Evolutionary conservation across 2,888 invertebrate genomes (phyloP).

Genomic region (Lasioglossum oenotherae): DNA sequence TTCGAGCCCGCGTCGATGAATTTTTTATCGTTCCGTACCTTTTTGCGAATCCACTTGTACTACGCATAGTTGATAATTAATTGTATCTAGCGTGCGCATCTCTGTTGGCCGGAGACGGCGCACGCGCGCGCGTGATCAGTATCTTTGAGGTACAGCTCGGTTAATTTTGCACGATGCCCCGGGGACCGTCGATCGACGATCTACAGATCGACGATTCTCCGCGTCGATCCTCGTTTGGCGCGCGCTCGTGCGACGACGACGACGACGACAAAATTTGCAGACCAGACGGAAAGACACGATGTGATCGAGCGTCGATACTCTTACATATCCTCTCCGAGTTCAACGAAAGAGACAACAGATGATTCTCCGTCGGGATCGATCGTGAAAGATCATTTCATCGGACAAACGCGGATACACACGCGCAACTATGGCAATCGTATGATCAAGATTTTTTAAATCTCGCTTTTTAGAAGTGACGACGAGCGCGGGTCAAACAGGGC

Average conservation of each 20-base stretch:
- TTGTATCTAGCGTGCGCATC: conserved; percentile 50
- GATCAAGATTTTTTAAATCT: conserved; percentile 29
- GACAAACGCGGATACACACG: not conserved
- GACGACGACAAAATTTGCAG: not conserved
- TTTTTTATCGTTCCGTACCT: conserved; percentile 58
- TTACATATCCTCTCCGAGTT: conserved; percentile 43
- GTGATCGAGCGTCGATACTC: conserved; percentile 24
- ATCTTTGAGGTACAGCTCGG: conserved; percentile 57
- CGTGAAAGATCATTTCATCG: not conserved
- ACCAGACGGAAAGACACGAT: not conserved
- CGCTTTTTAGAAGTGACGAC: conserved; percentile 10
- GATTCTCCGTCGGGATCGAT: not conserved
- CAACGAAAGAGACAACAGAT: not conserved
- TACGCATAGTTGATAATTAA: conserved; percentile 35
- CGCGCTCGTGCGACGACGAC: not conserved
- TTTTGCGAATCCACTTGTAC: conserved; percentile 52
- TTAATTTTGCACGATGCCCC: conserved; percentile 43
- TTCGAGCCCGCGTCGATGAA: conserved; percentile 39
- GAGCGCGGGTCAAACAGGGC: not conserved
- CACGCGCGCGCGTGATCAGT: conserved; percentile 46
- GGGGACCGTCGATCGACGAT: conserved; percentile 5
- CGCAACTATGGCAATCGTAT: not conserved
- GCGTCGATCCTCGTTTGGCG: not conserved
- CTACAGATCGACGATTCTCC: conserved; percentile 7
- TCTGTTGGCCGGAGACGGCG: conserved; percentile 3